These are phyloP conservation scores for Zeuzera pyrina DNA, from an alignment of 2,888 invertebrate species.

Conservation along the genomic window DNA sequence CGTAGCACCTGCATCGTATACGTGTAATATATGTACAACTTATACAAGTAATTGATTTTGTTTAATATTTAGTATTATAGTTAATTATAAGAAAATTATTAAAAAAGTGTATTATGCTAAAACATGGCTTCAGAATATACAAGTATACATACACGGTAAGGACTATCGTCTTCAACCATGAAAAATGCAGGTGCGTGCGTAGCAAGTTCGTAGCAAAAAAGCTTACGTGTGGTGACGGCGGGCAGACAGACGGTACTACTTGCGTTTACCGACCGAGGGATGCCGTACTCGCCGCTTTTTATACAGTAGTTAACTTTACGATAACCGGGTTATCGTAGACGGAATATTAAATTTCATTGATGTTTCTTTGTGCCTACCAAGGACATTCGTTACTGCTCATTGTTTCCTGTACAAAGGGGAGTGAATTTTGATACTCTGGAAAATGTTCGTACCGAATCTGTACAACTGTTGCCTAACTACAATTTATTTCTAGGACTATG, in stretches of 20 bases:
- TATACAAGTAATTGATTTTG: too few relatives aligned
- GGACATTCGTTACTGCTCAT: conserved; percentile 47
- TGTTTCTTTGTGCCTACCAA: conserved; percentile 50
- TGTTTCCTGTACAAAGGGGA: conserved; percentile 37
- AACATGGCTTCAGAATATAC: too few relatives aligned
- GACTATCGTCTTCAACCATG: too few relatives aligned
- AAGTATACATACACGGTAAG: too few relatives aligned
- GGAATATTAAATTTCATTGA: conserved; percentile 67
- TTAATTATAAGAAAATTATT: too few relatives aligned
- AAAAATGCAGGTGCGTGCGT: conserved; percentile 54
- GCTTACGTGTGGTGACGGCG: conserved; percentile 65
- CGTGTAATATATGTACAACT: too few relatives aligned
- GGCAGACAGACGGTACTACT: conserved; percentile 54
- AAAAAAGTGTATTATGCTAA: too few relatives aligned
- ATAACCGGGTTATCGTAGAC: conserved; percentile 65
- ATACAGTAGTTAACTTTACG: conserved; percentile 46
- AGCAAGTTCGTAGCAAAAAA: conserved; percentile 36
- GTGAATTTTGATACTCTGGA: too few relatives aligned
- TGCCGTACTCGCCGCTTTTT: conserved; percentile 54
- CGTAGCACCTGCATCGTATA: too few relatives aligned
- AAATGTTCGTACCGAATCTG: conserved; percentile 29
- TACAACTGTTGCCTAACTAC: conserved; percentile 27
- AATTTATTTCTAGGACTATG: conserved; percentile 19
- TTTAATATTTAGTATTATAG: too few relatives aligned
- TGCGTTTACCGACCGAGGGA: conserved; percentile 33